phyloP scores from a whole-genome alignment of 2,797 vertebrate species.

The Tinamus major region DNA sequence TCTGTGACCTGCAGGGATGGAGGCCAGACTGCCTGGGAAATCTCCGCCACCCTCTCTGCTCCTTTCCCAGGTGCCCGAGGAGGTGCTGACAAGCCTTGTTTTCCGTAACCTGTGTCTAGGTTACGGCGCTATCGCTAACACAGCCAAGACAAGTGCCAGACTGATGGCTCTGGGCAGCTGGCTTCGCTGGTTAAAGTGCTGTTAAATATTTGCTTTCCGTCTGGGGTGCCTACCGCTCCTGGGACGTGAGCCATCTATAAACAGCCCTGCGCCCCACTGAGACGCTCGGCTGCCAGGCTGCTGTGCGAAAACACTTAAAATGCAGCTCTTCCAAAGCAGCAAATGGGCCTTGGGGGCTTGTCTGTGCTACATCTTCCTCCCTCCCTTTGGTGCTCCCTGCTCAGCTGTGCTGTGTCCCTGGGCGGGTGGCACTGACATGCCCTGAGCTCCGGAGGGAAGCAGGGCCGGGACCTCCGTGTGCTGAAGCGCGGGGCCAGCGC shows the following conservation, averaged over 20 bases:
- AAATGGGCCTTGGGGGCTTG: background rate
- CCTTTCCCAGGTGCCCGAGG: background rate
- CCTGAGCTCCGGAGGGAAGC: background rate
- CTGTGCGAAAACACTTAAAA: constrained; percentile 46
- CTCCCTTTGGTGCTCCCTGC: background rate
- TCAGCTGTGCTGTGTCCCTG: background rate
- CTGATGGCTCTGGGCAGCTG: constrained; percentile 32
- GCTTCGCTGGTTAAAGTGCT: constrained; percentile 1
- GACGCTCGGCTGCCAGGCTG: constrained; percentile 17
- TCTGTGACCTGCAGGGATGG: background rate
- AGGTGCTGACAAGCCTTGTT: constrained; percentile 28
- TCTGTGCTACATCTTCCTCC: background rate
- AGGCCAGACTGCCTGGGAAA: background rate
- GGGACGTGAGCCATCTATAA: background rate
- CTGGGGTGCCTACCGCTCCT: background rate
- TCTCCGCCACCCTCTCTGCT: background rate
- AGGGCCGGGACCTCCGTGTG: background rate
- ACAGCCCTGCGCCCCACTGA: background rate
- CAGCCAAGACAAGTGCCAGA: background rate
- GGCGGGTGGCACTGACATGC: background rate
- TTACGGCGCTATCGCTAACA: background rate
- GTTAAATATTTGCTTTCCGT: constrained; percentile 52
- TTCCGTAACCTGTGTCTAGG: constrained; percentile 12
- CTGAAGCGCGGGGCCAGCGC: background rate
- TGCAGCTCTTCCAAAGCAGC: constrained; percentile 8